A percentile compares a stretch with the other conserved stretches of the same genome.
phyloP scores from a whole-genome alignment of 2,113 vertebrate species.

The Spizaetus ornatus region DNA sequence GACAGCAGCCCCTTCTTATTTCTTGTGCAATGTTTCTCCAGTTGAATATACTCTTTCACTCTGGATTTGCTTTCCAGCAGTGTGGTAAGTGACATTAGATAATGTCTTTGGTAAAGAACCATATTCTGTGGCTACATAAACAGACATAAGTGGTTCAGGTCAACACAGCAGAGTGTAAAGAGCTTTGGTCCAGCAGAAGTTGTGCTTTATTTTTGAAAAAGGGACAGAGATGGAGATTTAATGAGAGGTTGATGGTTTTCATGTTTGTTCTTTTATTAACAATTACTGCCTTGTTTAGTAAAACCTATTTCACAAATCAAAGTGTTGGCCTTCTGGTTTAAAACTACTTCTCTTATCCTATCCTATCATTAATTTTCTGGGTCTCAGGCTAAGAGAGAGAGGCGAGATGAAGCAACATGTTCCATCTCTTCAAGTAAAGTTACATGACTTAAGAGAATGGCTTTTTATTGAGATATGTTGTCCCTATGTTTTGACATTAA shows the following conservation, averaged over 20 bases:
- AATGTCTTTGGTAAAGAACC: not conserved
- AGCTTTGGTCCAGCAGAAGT: not conserved
- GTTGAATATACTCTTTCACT: not conserved
- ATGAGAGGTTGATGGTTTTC: not conserved
- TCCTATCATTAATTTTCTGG: not conserved
- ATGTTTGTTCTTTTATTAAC: not conserved
- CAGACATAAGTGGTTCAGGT: not conserved
- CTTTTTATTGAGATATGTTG: not conserved
- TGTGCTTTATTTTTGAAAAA: not conserved
- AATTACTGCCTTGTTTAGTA: not conserved
- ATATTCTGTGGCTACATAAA: not conserved
- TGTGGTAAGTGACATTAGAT: not conserved
- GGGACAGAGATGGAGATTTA: not conserved
- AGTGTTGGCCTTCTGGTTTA: not conserved
- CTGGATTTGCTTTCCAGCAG: not conserved
- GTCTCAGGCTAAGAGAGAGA: not conserved
- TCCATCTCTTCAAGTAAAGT: not conserved
- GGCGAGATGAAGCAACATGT: not conserved
- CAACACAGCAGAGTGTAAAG: not conserved
- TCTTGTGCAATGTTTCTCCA: not conserved
- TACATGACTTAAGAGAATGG: not conserved
- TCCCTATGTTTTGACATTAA: not conserved
- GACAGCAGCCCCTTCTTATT: not conserved
- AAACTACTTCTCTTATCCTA: not conserved
- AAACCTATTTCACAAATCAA: not conserved